Base-by-base conservation (phyloP, 2,888 invertebrate genomes). In the Synergus itoensis region DNA sequence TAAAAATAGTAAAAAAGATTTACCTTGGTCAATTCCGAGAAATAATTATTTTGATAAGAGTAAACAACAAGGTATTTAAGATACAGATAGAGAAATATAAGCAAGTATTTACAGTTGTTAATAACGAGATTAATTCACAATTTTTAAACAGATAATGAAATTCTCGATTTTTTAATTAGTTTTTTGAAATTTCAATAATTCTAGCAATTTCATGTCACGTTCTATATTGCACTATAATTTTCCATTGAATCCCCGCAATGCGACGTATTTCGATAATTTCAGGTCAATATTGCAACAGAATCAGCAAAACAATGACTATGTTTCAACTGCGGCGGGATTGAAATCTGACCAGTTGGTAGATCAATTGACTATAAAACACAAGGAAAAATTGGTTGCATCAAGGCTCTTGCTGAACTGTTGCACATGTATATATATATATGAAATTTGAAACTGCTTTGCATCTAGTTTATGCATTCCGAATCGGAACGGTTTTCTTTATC, bases 241-340 rank as follows among this genome's bases (percentile, higher is more conserved):
- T 73, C 53, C 11, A 73, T 36, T 73, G 11, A 73, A 53, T 73
- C n/a, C 53, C 73, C 53, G 53, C 73, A 73, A 73, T 73, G 73
- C 73, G 48, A 73, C 53, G 53, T 53, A 73, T 73, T 73, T 73
- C 73, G 73, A 53, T 73, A 53, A 73, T 73, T 73, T 73, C 73
- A 73, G 73, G 53, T 40, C 53, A 73, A 53, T 53, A 73, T 73
- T 53, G 73, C 73, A 53, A 36, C 11, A 73, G 53, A 57, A 73
- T 57, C n/a, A 73, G 53, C 18, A 57, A 73, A 73, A 73, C 53
- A 73, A 73, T 53, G 18, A 73, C 53, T 48, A 69, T 69, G 48
- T 48, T 69, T 28, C 69, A 28, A 69, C 69, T 69, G 48, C 48
- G 69, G 69, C 28, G 48, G 48, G 43, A 48, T 69, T 69, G 69